A percentile compares a stretch with the other conserved stretches of the same genome.
Conservation (phyloP, 2,888 invertebrate genomes). For the Hybos culiciformis region DNA sequence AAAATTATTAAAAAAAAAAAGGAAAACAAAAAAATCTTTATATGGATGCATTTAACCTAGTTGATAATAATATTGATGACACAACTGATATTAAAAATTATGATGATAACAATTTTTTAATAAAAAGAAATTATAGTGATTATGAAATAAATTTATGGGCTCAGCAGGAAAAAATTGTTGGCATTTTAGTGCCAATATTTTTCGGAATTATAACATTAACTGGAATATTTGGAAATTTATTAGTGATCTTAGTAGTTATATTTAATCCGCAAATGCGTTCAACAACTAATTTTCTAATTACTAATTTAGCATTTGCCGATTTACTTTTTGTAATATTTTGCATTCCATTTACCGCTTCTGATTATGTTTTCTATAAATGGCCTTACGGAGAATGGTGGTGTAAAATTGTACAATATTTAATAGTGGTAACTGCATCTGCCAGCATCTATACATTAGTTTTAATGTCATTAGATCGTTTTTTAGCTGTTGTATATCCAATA, state of each 20-base stretch:
- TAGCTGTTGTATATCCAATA: conserved; percentile 88
- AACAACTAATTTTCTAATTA: conserved; percentile 84
- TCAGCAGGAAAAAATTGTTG: conserved; percentile 42
- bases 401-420: conserved; percentile 77
- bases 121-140: too few relatives aligned
- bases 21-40: too few relatives aligned
- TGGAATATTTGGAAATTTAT: conserved; percentile 73
- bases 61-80: too few relatives aligned
- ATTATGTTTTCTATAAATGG: conserved; percentile 74
- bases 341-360: conserved; percentile 83
- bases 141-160: too few relatives aligned
- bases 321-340: conserved; percentile 82
- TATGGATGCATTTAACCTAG: too few relatives aligned
- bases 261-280: conserved; percentile 83
- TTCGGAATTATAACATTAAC: conserved; percentile 75
- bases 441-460: conserved; percentile 86
- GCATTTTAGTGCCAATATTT: conserved; percentile 59
- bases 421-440: conserved; percentile 80
- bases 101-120: too few relatives aligned
- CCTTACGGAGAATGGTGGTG: conserved; percentile 82
- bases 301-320: conserved; percentile 79
- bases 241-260: conserved; percentile 77
- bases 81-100: too few relatives aligned
- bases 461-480: conserved; percentile 82
- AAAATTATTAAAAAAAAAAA: too few relatives aligned